Evolutionary conservation across 2,797 vertebrate genomes (phyloP).

Genomic region (Odontamblyopus lacepedii): DNA sequence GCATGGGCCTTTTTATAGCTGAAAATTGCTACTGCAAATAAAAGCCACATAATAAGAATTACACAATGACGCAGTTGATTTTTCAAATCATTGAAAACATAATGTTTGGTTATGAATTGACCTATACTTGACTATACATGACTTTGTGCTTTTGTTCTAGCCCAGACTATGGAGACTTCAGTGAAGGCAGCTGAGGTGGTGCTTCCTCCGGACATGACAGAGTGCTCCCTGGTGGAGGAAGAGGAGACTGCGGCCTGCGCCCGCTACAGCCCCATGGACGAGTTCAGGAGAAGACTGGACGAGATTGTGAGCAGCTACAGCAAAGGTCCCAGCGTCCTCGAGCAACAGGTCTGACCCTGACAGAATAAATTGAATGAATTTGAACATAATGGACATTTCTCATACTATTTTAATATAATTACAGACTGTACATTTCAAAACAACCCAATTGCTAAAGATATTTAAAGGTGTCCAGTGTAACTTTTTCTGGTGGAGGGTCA

Average conservation of each 20-base stretch:
- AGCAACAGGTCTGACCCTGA: slow-evolving; percentile 55
- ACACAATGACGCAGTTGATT: no score
- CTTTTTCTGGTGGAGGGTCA: no score
- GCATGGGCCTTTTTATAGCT: not conserved
- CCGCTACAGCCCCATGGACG: slow-evolving; percentile 74
- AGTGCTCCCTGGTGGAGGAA: slow-evolving; percentile 1
- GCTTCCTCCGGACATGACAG: slow-evolving; percentile 5
- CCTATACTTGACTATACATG: not conserved
- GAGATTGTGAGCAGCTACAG: slow-evolving; percentile 87
- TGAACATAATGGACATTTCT: no score
- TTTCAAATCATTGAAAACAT: not conserved
- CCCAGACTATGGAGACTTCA: slow-evolving; percentile 79
- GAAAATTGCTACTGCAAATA: not conserved
- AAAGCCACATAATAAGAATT: not conserved
- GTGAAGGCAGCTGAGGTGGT: slow-evolving; percentile 60
- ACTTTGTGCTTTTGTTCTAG: not conserved
- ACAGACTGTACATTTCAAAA: no score
- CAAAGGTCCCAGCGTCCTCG: slow-evolving; percentile 59
- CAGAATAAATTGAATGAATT: not conserved
- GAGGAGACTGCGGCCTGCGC: not conserved
- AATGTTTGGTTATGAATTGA: not conserved
- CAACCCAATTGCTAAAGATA: no score
- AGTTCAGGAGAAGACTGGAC: slow-evolving; percentile 83
- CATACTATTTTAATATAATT: no score
- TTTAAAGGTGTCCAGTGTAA: no score